A percentile compares a stretch with the other conserved stretches of the same genome.
Evolutionary conservation across 1,140 invertebrate genomes (phyloP).

Genomic region (Epicauta chinensis): DNA sequence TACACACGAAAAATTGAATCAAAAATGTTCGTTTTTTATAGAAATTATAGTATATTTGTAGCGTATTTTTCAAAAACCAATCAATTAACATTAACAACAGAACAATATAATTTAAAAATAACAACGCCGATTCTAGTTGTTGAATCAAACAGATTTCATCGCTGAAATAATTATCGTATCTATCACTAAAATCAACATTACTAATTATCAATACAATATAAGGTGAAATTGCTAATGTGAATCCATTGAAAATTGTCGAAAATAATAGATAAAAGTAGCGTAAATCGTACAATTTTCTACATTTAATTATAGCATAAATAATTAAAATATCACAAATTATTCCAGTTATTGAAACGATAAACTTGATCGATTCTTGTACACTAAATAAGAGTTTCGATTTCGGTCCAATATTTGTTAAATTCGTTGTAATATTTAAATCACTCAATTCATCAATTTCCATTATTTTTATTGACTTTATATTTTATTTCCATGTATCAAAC

Average conservation of each 20-base stretch:
- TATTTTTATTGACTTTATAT: too few species aligned
- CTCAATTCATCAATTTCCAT: too few species aligned
- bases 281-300: background rate
- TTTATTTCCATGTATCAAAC: too few species aligned
- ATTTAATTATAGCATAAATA: slow-evolving; percentile 1
- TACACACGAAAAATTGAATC: slow-evolving; percentile 1
- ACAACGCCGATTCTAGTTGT: background rate
- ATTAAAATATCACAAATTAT: slow-evolving; percentile 1
- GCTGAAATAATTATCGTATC: background rate
- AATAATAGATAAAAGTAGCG: background rate
- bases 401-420: background rate
- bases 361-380: background rate
- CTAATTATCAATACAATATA: too few species aligned
- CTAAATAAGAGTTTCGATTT: background rate
- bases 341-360: background rate
- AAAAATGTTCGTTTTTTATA: background rate
- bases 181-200: too few species aligned
- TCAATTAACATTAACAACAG: slow-evolving; percentile 1
- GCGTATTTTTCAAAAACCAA: slow-evolving; percentile 1
- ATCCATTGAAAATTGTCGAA: too few species aligned
- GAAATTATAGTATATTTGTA: background rate
- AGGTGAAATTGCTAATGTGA: too few species aligned
- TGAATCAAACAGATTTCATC: slow-evolving; percentile 2
- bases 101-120: background rate
- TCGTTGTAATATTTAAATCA: too few species aligned